phyloP scores from a whole-genome alignment of 2,113 vertebrate genomes.

The Myiozetetes cayanensis region DNA sequence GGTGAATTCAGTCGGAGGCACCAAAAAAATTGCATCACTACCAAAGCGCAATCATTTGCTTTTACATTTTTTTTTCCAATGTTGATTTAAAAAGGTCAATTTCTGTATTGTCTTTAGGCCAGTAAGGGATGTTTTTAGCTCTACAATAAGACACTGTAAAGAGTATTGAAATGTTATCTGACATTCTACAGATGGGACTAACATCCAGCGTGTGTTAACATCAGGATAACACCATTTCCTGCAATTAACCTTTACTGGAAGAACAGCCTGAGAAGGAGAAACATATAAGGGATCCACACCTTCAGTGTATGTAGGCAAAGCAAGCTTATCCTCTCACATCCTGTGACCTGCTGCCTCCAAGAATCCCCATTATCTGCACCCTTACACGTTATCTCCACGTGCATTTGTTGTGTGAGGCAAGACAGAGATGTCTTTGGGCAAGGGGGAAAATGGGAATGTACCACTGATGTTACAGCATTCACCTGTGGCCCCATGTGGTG shows the following conservation, averaged over 20 bases:
- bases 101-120: background rate
- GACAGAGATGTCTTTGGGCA: background rate
- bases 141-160: background rate
- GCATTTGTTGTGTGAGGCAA: background rate
- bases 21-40: background rate
- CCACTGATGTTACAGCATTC: background rate
- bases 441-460: background rate
- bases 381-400: fast-evolving
- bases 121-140: background rate
- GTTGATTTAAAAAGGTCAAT: background rate
- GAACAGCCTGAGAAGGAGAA: background rate
- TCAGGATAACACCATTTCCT: background rate
- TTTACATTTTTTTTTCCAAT: background rate
- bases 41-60: background rate
- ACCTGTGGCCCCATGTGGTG: fast-evolving
- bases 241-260: background rate
- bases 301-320: fast-evolving
- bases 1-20: background rate
- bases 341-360: background rate
- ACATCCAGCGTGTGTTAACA: background rate
- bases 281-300: background rate
- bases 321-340: background rate
- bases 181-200: background rate
- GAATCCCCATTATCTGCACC: background rate
- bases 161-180: background rate